A percentile compares a stretch with the other conserved stretches of the same genome.
Conservation (phyloP, 2,113 vertebrate genomes). For the Cynocephalus volans region DNA sequence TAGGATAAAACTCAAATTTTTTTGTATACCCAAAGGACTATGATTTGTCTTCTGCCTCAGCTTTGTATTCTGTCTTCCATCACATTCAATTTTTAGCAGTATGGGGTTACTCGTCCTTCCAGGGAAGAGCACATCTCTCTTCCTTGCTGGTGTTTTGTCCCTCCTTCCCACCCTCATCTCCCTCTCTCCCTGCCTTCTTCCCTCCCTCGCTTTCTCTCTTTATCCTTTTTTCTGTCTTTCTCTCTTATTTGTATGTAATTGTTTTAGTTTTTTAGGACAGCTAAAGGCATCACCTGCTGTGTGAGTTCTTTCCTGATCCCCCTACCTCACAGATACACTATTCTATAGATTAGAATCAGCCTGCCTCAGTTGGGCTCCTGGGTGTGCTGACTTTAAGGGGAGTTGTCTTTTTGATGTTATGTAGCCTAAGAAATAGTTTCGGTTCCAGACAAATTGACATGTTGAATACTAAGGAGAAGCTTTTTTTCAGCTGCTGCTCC, state of each 20-base stretch:
- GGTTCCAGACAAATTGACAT: slow-evolving; percentile 13
- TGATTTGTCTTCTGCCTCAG: not conserved
- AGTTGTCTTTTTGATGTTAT: slow-evolving; percentile 32
- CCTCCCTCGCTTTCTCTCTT: not conserved
- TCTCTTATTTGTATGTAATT: not conserved
- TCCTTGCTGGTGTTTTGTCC: not conserved
- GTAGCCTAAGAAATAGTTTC: not conserved
- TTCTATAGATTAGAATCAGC: not conserved
- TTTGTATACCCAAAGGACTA: not conserved
- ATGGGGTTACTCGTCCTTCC: not conserved
- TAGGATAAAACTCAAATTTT: not conserved
- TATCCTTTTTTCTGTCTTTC: not conserved
- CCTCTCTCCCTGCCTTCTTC: not conserved
- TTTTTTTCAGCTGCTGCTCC: not conserved
- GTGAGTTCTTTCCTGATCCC: not conserved
- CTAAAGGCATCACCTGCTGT: not conserved
- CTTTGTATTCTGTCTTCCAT: not conserved
- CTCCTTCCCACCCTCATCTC: fast-evolving
- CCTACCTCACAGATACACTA: not conserved
- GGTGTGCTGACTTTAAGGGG: not conserved
- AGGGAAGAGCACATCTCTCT: not conserved
- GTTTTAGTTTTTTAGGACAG: not conserved
- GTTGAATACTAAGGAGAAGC: slow-evolving; percentile 2
- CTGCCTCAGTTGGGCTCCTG: not conserved
- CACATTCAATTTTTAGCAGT: not conserved